phyloP scores from a whole-genome alignment of 2,113 vertebrate genomes.

The Callipepla californica region DNA sequence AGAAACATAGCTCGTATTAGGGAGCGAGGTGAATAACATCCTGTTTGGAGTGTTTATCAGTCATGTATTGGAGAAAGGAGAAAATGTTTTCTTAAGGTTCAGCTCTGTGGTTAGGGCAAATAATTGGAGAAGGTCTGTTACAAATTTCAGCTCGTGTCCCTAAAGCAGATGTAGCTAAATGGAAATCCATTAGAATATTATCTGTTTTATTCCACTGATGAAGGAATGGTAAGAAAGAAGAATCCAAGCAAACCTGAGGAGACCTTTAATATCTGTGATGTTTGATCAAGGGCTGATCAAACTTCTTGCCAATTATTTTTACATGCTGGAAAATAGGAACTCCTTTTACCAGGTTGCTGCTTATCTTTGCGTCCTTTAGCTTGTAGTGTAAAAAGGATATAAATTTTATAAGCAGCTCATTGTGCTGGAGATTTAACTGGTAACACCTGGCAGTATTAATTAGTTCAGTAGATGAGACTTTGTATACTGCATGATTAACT shows the following conservation, averaged over 20 bases:
- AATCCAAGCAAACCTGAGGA: not conserved
- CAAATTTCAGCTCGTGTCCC: not conserved
- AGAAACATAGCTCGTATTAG: not conserved
- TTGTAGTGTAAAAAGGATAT: not conserved
- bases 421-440: not conserved
- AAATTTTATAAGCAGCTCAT: not conserved
- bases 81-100: not conserved
- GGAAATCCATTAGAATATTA: not conserved
- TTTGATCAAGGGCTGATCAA: not conserved
- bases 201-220: not conserved
- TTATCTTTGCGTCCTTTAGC: not conserved
- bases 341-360: accelerated
- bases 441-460: not conserved
- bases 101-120: not conserved
- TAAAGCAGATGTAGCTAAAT: not conserved
- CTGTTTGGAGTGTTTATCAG: not conserved
- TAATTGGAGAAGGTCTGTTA: not conserved
- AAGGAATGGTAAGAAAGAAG: not conserved
- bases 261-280: not conserved
- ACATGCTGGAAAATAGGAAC: not conserved
- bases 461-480: not conserved
- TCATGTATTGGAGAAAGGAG: not conserved
- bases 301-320: not conserved
- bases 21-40: not conserved
- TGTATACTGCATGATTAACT: not conserved